Evolutionary conservation across 1,140 invertebrate species (phyloP).

Genomic region (Pararge aegeria): DNA sequence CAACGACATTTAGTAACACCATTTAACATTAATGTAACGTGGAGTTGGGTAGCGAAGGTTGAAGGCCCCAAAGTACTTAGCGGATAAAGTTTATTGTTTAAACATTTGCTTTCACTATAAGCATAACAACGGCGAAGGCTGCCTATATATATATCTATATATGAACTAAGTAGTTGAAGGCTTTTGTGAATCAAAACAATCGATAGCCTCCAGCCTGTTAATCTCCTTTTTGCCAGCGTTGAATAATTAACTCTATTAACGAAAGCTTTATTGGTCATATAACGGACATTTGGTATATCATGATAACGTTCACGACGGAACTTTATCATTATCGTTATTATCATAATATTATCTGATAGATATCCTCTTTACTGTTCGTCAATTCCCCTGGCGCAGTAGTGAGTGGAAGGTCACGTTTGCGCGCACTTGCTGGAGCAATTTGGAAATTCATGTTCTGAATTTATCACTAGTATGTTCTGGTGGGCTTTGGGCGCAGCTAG

Average conservation of each 20-base stretch:
- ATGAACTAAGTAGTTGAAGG: background rate
- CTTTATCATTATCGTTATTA: no score
- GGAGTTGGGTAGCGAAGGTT: slow-evolving; percentile 8
- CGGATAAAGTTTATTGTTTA: slow-evolving; percentile 19
- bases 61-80: slow-evolving; percentile 13
- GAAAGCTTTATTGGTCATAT: background rate
- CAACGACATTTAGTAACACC: slow-evolving; percentile 11
- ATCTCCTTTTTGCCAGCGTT: background rate
- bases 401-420: no score
- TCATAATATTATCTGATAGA: no score
- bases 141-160: background rate
- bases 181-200: slow-evolving; percentile 2
- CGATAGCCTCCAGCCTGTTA: background rate
- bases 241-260: background rate
- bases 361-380: no score
- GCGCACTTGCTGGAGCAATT: no score
- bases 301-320: background rate
- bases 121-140: slow-evolving; percentile 1
- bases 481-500: no score
- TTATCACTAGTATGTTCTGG: no score
- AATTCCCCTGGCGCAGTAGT: no score
- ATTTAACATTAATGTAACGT: slow-evolving; percentile 12
- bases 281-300: background rate
- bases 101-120: slow-evolving; percentile 14
- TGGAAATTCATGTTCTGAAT: no score